Evolutionary conservation across 1,140 invertebrate species (phyloP), one percentile per base, ranked within the genome.

Genomic region (Homarus americanus): DNA sequence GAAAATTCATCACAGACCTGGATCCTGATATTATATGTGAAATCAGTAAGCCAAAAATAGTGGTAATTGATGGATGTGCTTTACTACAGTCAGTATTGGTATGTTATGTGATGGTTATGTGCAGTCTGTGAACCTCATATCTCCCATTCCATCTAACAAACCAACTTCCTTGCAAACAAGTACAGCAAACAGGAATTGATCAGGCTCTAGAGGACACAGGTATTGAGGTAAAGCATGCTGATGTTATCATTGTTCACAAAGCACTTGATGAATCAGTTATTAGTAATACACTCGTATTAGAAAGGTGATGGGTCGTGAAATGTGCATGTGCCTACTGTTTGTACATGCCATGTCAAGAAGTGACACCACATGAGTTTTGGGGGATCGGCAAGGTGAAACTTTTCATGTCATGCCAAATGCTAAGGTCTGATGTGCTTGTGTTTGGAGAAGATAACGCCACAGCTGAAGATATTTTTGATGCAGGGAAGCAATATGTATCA

Each of bases 111-210:
- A 75, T 32, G 34, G 4, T 75, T 76, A 34, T 76, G 73, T 76
- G 73, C 1, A 34, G 28, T 76, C 5, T 76, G 73, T 76, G 17
- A 76, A 76, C 38, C 2, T 76, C 32, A 40, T 1, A 24, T 4
- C 73, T 76, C 72, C 72, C 72, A 75, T 75, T 75, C 72, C 72
- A 75, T 75, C 24, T 75, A 1, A 75, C 72, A 75, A 75, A 75
- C 17, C 72, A 75, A 75, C 17, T 75, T 75, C 32, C 72, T 75
- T 75, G 24, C 72, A 24, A 75, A 75, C 34, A 75, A n/a, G n/a
- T n/a, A n/a, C n/a, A n/a, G n/a, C n/a, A n/a, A n/a, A n/a, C n/a
- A n/a, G 5, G 32, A 15, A 17, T 32, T 24, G 32, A 15, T 10
- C 72, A 75, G 72, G 53, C 28, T 9, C n/a, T n/a, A n/a, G n/a